These are phyloP conservation scores for Petaurus breviceps DNA, from an alignment of 2,113 vertebrate species.

Conservation along the genomic window DNA sequence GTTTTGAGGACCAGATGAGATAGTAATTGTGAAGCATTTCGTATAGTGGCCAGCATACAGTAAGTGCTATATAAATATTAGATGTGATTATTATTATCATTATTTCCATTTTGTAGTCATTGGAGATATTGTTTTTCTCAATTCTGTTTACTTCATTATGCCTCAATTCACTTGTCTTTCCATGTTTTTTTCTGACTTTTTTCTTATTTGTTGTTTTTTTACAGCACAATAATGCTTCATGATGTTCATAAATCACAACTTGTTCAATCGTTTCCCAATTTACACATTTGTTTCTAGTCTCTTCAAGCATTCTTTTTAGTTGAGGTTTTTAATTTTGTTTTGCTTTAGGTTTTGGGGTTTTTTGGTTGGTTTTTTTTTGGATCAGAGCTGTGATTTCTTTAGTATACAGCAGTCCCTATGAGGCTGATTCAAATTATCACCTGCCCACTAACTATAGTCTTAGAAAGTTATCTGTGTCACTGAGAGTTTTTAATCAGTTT, in stretches of 20 bases:
- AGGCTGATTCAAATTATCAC: not conserved
- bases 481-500: not conserved
- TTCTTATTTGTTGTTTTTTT: not conserved
- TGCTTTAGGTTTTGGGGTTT: not conserved
- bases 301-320: not conserved
- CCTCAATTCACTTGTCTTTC: not conserved
- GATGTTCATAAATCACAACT: not conserved
- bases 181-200: not conserved
- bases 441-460: not conserved
- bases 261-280: not conserved
- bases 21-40: not conserved
- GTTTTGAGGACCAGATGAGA: not conserved
- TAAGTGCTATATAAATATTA: not conserved
- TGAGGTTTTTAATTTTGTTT: not conserved
- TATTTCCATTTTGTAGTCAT: not conserved
- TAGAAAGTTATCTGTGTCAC: not conserved
- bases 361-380: not conserved
- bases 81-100: not conserved
- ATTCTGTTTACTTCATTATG: not conserved
- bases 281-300: not conserved
- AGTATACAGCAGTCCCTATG: accelerated
- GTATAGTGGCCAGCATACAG: not conserved
- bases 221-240: not conserved
- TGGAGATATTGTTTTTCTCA: not conserved
- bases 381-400: not conserved